Evolutionary conservation across 2,797 vertebrate genomes (phyloP), one percentile per base, ranked within the genome.

Genomic region (Mormyrus hasselquistii): DNA sequence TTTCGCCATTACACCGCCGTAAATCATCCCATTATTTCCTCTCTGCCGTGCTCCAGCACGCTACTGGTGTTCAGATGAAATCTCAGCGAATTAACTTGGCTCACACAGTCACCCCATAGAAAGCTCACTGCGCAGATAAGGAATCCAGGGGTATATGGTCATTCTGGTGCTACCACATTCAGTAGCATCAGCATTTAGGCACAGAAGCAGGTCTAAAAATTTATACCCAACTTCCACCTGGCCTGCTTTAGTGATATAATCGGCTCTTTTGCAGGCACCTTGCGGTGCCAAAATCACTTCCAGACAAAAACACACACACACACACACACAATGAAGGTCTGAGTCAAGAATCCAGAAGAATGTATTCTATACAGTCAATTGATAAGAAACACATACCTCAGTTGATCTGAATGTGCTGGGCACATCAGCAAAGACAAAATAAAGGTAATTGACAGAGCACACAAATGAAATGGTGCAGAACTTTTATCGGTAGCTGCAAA

Each of bases 11-110:
- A 38, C 22, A 34, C 3, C 10, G 41, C 53, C 86, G 87, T 82
- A 88, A 87, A 59, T 87, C 89, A 34, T n/a, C 14, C 19, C 22
- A 50, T 83, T 88, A 82, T 87, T 89, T 89, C 86, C 73, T 59
- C 86, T 76, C 38, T 47, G 73, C 73, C 1, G 47, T 22, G 44
- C 9, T 49, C 47, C 10, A 4, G 47, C 47, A 84, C 22, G n/a
- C 49, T 25, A 29, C 47, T 5, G 22, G 82, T 3, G 47, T 25
- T 52, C 47, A 25, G n/a, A 9, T 25, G 16, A 84, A 86, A 59
- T 29, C 53, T 44, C 53, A 59, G 52, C 8, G 12, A 87, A 87
- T 34, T 34, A 87, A 44, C 25, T 10, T 6, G 3, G 83, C 9
- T 84, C n/a, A 50, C 3, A 22, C 2, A 22, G 38, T 49, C 79